Evolutionary conservation across 2,113 vertebrate genomes (phyloP), one percentile per base, ranked within the genome.

Genomic region (Trichomycterus rosablanca): DNA sequence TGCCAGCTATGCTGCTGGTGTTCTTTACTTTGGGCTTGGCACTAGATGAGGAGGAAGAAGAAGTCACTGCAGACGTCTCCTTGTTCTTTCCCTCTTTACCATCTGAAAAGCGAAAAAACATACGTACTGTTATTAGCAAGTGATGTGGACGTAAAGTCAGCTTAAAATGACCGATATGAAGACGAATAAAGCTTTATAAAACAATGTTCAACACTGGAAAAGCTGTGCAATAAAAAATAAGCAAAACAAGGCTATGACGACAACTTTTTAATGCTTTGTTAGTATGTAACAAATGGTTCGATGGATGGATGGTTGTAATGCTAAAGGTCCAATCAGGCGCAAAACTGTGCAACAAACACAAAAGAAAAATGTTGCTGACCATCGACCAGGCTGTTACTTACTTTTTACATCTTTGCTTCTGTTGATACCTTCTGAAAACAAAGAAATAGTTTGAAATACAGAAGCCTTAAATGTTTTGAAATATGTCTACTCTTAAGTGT

Each of bases 341-440:
- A 63, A 53, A 22, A 42, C 2, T 45, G 6, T 15, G 15, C 12
- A 37, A 70, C 3, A 53, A 73, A 32, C 63, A 75, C 65, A 51
- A 67, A 18, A 58, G 67, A 40, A 49, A 2, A 8, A 65, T 60
- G 45, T 57, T 11, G 34, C 2, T 45, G 40, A 40, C 62, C 35
- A 70, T 46, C 65, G 46, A 72, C 76, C 70, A 50, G 57, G 34
- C 70, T 69, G 39, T 60, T 85, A 87, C 86, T 86, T 82, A 87
- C 83, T 86, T 78, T 84, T 87, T 64, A 79, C 67, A 80, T 84
- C 84, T 81, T 82, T 84, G 81, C 84, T 84, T 73, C 84, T 72
- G 86, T 87, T 87, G 76, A 87, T 80, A 81, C 81, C 83, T 85
- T 85, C 81, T 87, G 86, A 67, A 86, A 79, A 82, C 74, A 86